Evolutionary conservation across 2,888 invertebrate species (phyloP), one percentile per base, ranked within the genome.

Genomic region (Trilocha varians): DNA sequence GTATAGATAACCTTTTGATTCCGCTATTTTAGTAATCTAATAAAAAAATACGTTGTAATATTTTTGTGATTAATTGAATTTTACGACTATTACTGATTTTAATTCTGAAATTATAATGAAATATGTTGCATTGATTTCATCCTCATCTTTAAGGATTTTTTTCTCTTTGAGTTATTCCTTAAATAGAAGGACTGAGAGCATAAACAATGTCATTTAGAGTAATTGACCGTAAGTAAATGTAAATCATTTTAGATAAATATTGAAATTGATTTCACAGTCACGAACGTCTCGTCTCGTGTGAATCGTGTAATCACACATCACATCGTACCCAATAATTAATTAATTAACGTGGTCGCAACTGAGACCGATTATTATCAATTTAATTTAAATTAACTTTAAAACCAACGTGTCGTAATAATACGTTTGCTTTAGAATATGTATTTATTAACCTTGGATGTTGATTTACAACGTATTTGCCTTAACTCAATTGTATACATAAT

Each of bases 201-300:
- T n/a, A n/a, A n/a, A n/a, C n/a, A n/a, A n/a, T n/a, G n/a, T n/a
- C n/a, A n/a, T n/a, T n/a, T n/a, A n/a, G n/a, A n/a, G n/a, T n/a
- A n/a, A n/a, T n/a, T n/a, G n/a, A 18, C 8, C 11, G 25, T 3
- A 25, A 25, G 6, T 9, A 4, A 2, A 25, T 9, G 0, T 9
- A 25, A 25, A 25, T 9, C 25, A 25, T 25, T 3, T 9, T 9
- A 25, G 11, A 25, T 3, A 2, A 25, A 3, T 25, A 25, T 25
- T 25, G 5, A 25, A 25, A 25, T 25, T 11, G 50, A 55, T 25
- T 25, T 9, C 25, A 25, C 25, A 5, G 25, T 25, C 25, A 25
- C 25, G 25, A 25, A 25, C 25, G 11, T 25, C 25, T 25, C 11
- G 25, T 25, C 25, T 9, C 25, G 25, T 25, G 2, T 25, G 25